These are phyloP conservation scores for Augochlora pura DNA, from an alignment of 1,140 invertebrate species.

Conservation along the genomic window DNA sequence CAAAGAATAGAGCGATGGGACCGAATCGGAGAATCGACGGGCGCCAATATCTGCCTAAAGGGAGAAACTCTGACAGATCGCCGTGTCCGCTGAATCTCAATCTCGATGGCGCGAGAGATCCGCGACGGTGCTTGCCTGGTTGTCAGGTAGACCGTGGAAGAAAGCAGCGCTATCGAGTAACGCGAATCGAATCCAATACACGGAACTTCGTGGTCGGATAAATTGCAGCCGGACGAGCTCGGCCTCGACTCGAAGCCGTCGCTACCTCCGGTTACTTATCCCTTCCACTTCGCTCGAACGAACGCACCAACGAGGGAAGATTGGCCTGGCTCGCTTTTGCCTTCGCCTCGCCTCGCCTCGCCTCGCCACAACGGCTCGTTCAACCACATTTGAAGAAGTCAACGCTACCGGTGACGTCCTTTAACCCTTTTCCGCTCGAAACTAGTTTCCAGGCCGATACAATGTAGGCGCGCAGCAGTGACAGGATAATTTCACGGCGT, in stretches of 20 bases:
- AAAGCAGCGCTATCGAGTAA: no score
- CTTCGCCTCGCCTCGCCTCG: constrained; percentile 20
- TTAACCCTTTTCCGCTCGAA: constrained; percentile 1
- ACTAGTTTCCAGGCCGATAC: constrained; percentile 20
- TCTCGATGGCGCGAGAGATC: no score
- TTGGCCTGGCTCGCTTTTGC: constrained; percentile 48
- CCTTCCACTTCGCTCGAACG: constrained; percentile 51
- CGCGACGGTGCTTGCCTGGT: no score
- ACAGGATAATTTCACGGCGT: neutral
- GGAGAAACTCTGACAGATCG: no score
- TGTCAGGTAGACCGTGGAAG: no score
- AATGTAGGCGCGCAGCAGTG: neutral
- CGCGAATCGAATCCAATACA: no score
- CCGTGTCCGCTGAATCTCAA: no score
- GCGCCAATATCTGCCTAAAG: no score
- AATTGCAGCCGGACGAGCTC: neutral
- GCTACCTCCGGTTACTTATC: constrained; percentile 53
- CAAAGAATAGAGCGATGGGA: neutral
- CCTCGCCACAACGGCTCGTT: constrained; percentile 46
- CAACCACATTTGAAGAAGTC: constrained; percentile 53
- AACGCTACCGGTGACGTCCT: constrained; percentile 41
- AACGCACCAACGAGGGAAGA: constrained; percentile 59
- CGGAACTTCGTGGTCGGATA: no score
- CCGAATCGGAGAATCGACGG: neutral
- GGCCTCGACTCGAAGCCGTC: constrained; percentile 19